Evolutionary conservation across 2,797 vertebrate species (phyloP), one percentile per base, ranked within the genome.

Genomic region (Phoxinus dragarum): DNA sequence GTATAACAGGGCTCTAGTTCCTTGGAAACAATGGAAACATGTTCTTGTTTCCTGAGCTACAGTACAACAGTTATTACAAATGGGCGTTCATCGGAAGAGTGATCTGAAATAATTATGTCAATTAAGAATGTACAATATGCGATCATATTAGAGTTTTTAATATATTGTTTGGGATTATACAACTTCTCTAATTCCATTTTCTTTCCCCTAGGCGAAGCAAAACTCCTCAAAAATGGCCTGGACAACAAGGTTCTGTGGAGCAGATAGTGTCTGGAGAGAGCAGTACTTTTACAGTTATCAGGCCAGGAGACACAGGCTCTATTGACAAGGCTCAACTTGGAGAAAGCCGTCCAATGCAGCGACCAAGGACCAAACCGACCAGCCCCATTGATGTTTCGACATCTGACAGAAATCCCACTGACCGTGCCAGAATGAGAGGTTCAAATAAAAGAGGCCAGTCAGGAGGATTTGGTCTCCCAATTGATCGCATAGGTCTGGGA

Each of bases 401-500:
- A 54, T 87, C 66, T 3, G 72, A 78, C 54, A 85, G 27, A 64
- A 84, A 38, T 23, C 77, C 71, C 17, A 68, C 79, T 49, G 56
- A 85, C 42, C 40, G n/a, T 10, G 49, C 23, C 61, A 85, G 69
- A 82, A 85, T 73, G 61, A 80, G 47, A 86, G 17, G 71, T 80
- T 56, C 64, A 77, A 85, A 85, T 6, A 61, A 64, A 80, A 40
- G 81, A 17, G 12, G 47, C 80, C 74, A 59, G 23, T 68, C 80
- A 36, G 73, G 72, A 69, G 8, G 4, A 61, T 88, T 90, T 52
- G 85, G 81, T 14, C 81, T 87, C 68, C 76, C 85, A 44, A 17
- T 88, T 59, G 85, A 90, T 74, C 89, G 84, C 27, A 89, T 89
- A 23, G 82, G 88, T 54, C 73, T 87, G 10, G 81, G 84, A 73